A percentile compares a stretch with the other conserved stretches of the same genome.
Evolutionary conservation across 1,140 invertebrate genomes (phyloP).

Genomic region (Hormaphis cornu): DNA sequence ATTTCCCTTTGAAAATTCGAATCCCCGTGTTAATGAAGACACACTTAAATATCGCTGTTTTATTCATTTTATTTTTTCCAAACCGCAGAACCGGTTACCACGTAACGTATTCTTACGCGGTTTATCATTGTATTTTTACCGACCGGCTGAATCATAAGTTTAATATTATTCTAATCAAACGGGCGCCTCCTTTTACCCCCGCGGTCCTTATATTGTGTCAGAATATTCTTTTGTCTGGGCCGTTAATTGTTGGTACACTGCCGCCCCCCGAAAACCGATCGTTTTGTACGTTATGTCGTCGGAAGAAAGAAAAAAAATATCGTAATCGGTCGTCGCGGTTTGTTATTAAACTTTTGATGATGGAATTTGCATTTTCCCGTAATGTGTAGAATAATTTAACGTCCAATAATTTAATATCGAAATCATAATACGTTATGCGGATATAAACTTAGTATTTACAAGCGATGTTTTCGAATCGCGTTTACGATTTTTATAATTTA

Average conservation of each 20-base stretch:
- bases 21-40: slow-evolving; percentile 11
- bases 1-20: slow-evolving; percentile 13
- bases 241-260: not conserved
- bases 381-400: no score
- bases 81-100: slow-evolving; percentile 6
- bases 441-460: no score
- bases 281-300: no score
- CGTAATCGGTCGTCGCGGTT: no score
- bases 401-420: no score
- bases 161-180: slow-evolving; percentile 19
- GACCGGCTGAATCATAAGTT: not conserved
- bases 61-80: not conserved
- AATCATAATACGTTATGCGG: no score
- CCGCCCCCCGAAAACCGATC: not conserved
- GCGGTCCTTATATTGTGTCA: no score
- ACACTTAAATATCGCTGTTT: not conserved
- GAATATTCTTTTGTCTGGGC: not conserved
- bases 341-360: no score
- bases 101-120: not conserved
- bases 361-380: no score
- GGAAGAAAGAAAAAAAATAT: no score
- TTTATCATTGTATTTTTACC: not conserved
- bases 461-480: no score
- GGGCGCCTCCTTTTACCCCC: slow-evolving; percentile 15
- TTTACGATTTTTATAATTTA: no score